phyloP scores from a whole-genome alignment of 2,113 vertebrate genomes.

The Elephantulus edwardii region DNA sequence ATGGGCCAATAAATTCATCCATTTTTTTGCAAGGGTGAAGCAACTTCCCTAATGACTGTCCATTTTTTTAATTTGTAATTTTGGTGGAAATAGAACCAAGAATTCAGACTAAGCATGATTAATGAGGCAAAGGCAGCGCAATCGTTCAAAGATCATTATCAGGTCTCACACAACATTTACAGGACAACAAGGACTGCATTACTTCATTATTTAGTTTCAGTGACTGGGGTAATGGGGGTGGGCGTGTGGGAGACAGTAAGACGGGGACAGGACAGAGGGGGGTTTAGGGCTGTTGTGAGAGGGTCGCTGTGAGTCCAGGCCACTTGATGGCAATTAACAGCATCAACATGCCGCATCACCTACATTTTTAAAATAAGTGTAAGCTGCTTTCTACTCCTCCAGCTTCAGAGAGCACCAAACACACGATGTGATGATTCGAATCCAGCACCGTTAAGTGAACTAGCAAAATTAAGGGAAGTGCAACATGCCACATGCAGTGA shows the following conservation, averaged over 20 bases:
- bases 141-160: constrained; percentile 67
- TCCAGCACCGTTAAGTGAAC: constrained; percentile 53
- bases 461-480: constrained; percentile 66
- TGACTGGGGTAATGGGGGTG: too few relatives aligned
- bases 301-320: too few relatives aligned
- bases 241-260: too few relatives aligned
- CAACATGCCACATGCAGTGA: constrained; percentile 85
- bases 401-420: constrained; percentile 53
- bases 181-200: constrained; percentile 16
- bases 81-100: constrained; percentile 43
- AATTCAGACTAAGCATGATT: constrained; percentile 43
- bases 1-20: constrained; percentile 19
- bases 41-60: constrained; percentile 19
- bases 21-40: constrained; percentile 10
- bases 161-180: constrained; percentile 1
- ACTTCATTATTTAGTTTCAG: constrained; percentile 34
- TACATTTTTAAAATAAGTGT: not conserved
- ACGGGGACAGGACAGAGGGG: too few relatives aligned
- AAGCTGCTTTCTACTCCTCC: constrained; percentile 2
- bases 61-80: constrained; percentile 21
- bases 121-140: constrained; percentile 36
- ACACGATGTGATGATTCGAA: constrained; percentile 14
- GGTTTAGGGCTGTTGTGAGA: too few relatives aligned
- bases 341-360: too few relatives aligned
- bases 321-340: too few relatives aligned